A percentile compares a stretch with the other conserved stretches of the same genome.
phyloP scores from a whole-genome alignment of 2,888 invertebrate species.

The Coelopa pilipes region DNA sequence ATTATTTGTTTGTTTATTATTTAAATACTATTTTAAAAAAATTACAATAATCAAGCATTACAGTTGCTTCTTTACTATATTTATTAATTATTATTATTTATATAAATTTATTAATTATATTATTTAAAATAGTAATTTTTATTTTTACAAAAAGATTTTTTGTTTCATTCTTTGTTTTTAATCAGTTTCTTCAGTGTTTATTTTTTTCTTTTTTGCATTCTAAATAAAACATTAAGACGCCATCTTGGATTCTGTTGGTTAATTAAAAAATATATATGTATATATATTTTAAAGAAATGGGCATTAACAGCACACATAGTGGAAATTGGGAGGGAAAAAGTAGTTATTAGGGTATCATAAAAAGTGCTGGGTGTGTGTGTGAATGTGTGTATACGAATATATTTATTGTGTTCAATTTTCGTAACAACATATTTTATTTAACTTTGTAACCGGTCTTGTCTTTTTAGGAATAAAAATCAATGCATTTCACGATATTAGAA shows the following conservation, averaged over 20 bases:
- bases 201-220: constrained; percentile 24
- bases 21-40: constrained; percentile 36
- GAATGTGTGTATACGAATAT: constrained; percentile 4
- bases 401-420: constrained; percentile 32
- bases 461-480: not conserved
- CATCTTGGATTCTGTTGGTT: constrained; percentile 11
- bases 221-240: constrained; percentile 29
- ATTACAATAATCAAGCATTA: constrained; percentile 36
- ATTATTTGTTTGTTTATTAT: constrained; percentile 33
- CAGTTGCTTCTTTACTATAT: constrained; percentile 10
- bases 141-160: constrained; percentile 29
- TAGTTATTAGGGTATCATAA: constrained; percentile 15
- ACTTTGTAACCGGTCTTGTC: constrained; percentile 12
- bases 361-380: constrained; percentile 15
- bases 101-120: constrained; percentile 26
- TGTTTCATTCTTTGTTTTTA: constrained; percentile 4
- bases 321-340: not conserved
- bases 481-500: too few relatives aligned
- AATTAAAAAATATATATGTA: constrained; percentile 6
- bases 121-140: constrained; percentile 35
- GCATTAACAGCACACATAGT: constrained; percentile 12
- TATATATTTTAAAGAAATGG: constrained; percentile 6
- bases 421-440: constrained; percentile 6
- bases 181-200: constrained; percentile 1
- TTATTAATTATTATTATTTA: constrained; percentile 20